phyloP scores from a whole-genome alignment of 2,113 vertebrate genomes.

The Panurus biarmicus region DNA sequence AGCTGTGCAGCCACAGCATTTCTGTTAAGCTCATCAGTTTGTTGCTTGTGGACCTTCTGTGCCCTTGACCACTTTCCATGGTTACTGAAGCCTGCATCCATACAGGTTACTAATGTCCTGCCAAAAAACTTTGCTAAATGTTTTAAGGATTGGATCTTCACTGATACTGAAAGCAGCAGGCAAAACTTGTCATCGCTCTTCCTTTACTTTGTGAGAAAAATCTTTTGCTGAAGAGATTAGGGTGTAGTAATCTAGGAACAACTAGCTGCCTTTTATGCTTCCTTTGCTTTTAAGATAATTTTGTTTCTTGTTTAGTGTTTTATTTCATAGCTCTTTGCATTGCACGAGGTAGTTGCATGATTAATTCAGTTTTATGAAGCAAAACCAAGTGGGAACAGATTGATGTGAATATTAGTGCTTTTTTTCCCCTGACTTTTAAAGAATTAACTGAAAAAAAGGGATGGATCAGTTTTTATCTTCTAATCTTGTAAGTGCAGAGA shows the following conservation, averaged over 20 bases:
- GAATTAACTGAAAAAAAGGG: neutral
- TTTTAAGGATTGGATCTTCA: neutral
- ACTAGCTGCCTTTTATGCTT: neutral
- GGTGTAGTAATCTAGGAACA: neutral
- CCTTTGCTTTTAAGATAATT: neutral
- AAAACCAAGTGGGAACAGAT: neutral
- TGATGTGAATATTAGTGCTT: neutral
- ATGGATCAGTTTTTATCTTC: neutral
- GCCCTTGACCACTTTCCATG: neutral
- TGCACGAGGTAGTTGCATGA: neutral
- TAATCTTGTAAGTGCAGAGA: neutral
- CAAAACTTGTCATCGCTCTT: neutral
- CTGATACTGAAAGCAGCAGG: neutral
- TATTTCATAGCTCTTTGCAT: neutral
- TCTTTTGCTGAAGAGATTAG: neutral
- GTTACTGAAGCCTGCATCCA: neutral
- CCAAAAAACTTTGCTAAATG: neutral
- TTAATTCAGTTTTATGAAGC: neutral
- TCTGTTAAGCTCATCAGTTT: rapidly evolving
- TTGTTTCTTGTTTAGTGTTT: neutral
- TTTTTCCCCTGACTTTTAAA: neutral
- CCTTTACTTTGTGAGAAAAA: neutral
- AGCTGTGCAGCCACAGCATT: rapidly evolving
- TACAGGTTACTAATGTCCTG: neutral
- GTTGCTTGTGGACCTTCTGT: rapidly evolving